Evolutionary conservation across 2,797 vertebrate species (phyloP).

Genomic region (Clangula hyemalis): DNA sequence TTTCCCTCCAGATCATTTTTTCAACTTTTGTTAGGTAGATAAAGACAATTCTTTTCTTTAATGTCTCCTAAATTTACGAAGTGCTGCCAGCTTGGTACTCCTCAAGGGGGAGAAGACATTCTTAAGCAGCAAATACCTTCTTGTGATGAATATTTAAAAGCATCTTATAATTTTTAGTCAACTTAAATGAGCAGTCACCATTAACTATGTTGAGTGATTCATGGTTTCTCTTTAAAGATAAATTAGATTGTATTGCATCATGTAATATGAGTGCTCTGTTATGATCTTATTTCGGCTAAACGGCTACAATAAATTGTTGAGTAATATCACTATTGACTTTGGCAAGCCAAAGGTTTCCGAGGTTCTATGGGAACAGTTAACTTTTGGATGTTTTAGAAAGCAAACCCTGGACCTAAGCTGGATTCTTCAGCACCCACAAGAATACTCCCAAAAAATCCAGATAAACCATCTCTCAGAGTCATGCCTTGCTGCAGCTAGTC

Average conservation of each 20-base stretch:
- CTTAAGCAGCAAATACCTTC: not conserved
- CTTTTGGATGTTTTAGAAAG: not conserved
- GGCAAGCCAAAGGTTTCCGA: not conserved
- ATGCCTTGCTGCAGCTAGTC: not conserved
- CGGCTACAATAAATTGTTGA: not conserved
- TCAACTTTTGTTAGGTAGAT: not conserved
- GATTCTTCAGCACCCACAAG: not conserved
- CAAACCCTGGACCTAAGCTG: not conserved
- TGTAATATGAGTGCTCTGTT: not conserved
- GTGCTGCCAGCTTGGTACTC: not conserved
- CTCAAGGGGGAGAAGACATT: not conserved
- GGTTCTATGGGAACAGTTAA: not conserved
- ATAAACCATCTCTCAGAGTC: not conserved
- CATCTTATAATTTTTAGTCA: not conserved
- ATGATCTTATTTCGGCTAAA: not conserved
- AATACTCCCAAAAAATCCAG: not conserved
- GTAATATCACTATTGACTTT: not conserved
- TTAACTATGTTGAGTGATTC: not conserved
- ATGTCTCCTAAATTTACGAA: not conserved
- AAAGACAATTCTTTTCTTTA: not conserved
- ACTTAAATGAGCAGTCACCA: not conserved
- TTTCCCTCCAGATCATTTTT: not conserved
- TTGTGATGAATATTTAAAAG: not conserved
- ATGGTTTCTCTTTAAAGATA: not conserved
- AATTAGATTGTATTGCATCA: not conserved